Conservation (phyloP, 2,888 invertebrate species). For the Noctua comes region DNA sequence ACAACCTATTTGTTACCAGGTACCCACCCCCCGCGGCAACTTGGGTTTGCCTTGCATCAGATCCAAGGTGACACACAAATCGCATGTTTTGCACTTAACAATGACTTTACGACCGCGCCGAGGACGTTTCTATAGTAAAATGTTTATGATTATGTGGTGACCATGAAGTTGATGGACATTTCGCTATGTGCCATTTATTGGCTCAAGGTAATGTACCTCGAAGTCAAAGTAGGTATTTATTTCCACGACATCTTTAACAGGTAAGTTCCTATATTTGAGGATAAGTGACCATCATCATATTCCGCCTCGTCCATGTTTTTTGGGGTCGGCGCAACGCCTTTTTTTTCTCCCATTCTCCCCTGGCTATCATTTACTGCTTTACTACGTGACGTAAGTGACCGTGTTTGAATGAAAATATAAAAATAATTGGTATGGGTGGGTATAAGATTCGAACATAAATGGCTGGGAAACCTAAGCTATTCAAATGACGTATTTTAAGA, state of each 20-base stretch:
- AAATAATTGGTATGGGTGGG: neutral
- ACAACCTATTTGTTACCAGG: neutral
- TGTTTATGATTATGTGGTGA: conserved; percentile 50
- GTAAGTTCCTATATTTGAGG: neutral
- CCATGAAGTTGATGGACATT: conserved; percentile 32
- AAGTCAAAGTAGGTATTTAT: neutral
- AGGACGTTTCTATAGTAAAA: conserved; percentile 56
- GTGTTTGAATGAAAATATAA: neutral
- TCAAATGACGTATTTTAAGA: neutral
- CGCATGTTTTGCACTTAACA: conserved; percentile 19
- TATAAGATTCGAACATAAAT: neutral
- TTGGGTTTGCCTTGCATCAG: conserved; percentile 3
- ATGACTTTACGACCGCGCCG: conserved; percentile 39
- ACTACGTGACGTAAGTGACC: neutral
- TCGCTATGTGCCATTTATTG: conserved; percentile 5
- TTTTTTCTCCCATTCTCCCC: too few species aligned
- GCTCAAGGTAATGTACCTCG: neutral
- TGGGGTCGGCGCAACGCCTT: too few species aligned
- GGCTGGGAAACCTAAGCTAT: neutral
- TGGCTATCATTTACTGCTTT: too few species aligned
- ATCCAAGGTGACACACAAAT: conserved; percentile 39
- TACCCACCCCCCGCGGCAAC: neutral
- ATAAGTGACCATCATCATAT: neutral
- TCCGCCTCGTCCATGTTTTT: too few species aligned
- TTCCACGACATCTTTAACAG: neutral